A percentile compares a stretch with the other conserved stretches of the same genome.
Conservation (phyloP, 2,113 vertebrate species). For the Callaeas wilsoni region DNA sequence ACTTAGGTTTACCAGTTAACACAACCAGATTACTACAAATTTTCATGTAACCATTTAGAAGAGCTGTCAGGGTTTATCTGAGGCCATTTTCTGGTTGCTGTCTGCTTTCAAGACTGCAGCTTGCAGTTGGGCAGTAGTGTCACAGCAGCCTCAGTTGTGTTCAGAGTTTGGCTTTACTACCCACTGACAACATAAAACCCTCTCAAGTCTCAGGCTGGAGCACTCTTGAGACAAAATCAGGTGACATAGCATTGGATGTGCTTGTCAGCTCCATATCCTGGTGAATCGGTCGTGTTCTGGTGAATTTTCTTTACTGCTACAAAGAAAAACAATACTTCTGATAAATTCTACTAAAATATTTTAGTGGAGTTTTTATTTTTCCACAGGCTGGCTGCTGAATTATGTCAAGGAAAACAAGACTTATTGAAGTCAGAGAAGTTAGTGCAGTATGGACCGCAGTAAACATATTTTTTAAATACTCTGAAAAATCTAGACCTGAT, state of each 20-base stretch:
- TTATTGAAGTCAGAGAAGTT: background rate
- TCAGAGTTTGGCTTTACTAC: background rate
- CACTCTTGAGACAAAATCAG: background rate
- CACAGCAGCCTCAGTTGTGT: conserved; percentile 30
- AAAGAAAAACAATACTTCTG: background rate
- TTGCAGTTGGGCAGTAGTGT: background rate
- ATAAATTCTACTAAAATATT: background rate
- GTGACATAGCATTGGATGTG: background rate
- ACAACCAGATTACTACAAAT: background rate
- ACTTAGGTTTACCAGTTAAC: conserved; percentile 50
- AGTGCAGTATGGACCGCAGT: background rate
- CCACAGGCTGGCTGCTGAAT: background rate
- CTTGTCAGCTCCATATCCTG: conserved; percentile 26
- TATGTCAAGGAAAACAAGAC: background rate
- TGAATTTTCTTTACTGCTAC: background rate
- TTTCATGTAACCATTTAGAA: conserved; percentile 22
- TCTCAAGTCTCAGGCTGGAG: background rate
- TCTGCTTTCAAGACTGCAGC: background rate
- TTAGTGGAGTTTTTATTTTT: background rate
- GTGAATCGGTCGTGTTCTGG: background rate
- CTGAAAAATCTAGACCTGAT: background rate
- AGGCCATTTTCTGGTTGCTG: conserved; percentile 43
- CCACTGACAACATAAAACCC: background rate
- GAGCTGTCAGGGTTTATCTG: background rate
- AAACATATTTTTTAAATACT: background rate